Base-by-base conservation (phyloP, 2,888 invertebrate genomes). In the Colostygia pectinataria region DNA sequence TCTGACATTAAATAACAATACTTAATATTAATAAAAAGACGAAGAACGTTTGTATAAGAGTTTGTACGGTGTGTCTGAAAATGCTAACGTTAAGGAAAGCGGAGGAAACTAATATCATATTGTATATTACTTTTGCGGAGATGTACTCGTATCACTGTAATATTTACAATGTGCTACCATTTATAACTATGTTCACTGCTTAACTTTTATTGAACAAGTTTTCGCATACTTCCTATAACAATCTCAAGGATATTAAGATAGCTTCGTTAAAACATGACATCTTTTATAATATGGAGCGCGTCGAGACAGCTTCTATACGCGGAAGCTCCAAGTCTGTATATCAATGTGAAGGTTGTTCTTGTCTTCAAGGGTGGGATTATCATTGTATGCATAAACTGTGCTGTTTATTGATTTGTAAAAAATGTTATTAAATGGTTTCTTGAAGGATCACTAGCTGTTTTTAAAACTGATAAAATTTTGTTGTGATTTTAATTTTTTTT, bases 291-390 rank as follows among this genome's bases (percentile, higher is more conserved):
- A 68, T 64, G 51, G 63, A 65, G 56, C 60, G 59, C 64, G 59
- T 59, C 41, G 58, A 60, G 57, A 62, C 56, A 48, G 54, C 44
- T 63, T 50, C 53, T 60, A 53, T 52, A 65, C 61, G 59, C 80
- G 81, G 82, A 82, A 81, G 73, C 66, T 61, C 66, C 53, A 10
- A 32, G 14, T 43, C 38, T 44, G 49, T 39, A 57, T 62, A 74
- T 67, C 65, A 62, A 64, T 73, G 65, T 68, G 74, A 80, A 80
- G 77, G 79, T 65, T 74, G 63, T 62, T 66, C 60, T 63, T 65
- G 57, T 63, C 59, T 65, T 79, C 80, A 81, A 81, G 77, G 74
- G 79, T 80, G 78, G 66, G 75, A 80, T 71, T 64, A 62, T 66
- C 57, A 76, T 77, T 73, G 68, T 73, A 61, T 72, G 60, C 62